Conservation (phyloP, 2,888 invertebrate genomes). For the Agriopis aurantiaria region DNA sequence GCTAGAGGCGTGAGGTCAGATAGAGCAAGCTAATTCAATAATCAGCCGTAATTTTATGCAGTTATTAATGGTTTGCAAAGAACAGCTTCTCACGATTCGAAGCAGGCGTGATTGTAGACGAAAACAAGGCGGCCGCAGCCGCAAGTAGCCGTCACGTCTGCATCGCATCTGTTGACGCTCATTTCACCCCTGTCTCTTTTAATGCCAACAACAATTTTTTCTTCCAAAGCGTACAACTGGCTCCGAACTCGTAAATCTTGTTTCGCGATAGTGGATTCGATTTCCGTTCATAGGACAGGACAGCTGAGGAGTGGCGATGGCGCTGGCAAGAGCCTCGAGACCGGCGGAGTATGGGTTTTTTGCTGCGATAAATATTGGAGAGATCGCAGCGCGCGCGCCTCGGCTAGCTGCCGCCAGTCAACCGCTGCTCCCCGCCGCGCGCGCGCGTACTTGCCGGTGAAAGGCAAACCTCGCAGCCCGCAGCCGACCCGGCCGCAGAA, state of each 20-base stretch:
- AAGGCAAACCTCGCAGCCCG: slow-evolving; percentile 41
- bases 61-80: slow-evolving; percentile 37
- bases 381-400: slow-evolving; percentile 76
- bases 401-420: slow-evolving; percentile 66
- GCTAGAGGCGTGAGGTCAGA: slow-evolving; percentile 38
- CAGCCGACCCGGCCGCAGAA: slow-evolving; percentile 55
- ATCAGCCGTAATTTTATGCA: slow-evolving; percentile 41
- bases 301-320: slow-evolving; percentile 57
- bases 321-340: slow-evolving; percentile 44
- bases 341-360: slow-evolving; percentile 60
- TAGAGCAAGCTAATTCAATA: slow-evolving; percentile 31
- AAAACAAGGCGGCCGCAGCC: slow-evolving; percentile 35
- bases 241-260: slow-evolving; percentile 66
- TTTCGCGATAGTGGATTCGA: slow-evolving; percentile 61
- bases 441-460: slow-evolving; percentile 60
- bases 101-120: slow-evolving; percentile 35
- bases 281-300: slow-evolving; percentile 65
- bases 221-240: slow-evolving; percentile 62
- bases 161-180: slow-evolving; percentile 45
- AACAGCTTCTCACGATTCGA: slow-evolving; percentile 38
- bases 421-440: slow-evolving; percentile 76
- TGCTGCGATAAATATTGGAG: slow-evolving; percentile 68
- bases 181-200: slow-evolving; percentile 37
- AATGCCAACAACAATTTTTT: slow-evolving; percentile 51
- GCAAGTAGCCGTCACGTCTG: slow-evolving; percentile 38